Conservation (phyloP, 2,113 vertebrate species). For the Gavialis gangeticus region DNA sequence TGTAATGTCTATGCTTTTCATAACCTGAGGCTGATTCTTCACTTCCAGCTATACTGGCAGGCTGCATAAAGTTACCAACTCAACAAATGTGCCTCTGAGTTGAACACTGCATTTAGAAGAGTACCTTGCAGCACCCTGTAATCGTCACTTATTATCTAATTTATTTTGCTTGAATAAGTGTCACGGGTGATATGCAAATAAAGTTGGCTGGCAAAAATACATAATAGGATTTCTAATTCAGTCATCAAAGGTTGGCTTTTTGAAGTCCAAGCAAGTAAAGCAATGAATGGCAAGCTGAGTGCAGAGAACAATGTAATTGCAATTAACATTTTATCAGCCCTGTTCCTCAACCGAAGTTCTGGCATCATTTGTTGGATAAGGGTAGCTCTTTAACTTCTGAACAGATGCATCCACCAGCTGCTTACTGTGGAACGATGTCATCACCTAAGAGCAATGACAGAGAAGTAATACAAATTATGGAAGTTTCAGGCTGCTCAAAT, state of each 20-base stretch:
- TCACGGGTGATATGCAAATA: neutral
- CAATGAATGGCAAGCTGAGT: neutral
- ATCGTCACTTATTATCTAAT: neutral
- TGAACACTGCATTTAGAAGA: neutral
- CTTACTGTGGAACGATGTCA: constrained; percentile 10
- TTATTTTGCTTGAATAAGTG: neutral
- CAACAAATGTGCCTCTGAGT: rapidly evolving
- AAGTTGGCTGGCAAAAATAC: neutral
- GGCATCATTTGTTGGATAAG: neutral
- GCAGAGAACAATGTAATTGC: neutral
- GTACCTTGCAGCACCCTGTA: neutral
- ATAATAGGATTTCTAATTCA: neutral
- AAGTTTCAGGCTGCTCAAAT: neutral
- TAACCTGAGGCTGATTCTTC: neutral
- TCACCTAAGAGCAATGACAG: neutral
- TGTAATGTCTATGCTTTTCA: neutral
- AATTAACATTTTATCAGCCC: constrained; percentile 61
- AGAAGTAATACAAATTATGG: neutral
- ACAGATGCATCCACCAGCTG: constrained; percentile 32
- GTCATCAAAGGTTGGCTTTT: neutral
- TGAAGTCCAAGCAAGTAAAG: neutral
- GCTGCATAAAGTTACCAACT: neutral
- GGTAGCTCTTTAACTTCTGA: constrained; percentile 25
- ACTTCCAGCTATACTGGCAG: neutral
- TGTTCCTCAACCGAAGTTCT: constrained; percentile 2